Conservation (phyloP, 2,113 vertebrate species). For the Penelope pileata region DNA sequence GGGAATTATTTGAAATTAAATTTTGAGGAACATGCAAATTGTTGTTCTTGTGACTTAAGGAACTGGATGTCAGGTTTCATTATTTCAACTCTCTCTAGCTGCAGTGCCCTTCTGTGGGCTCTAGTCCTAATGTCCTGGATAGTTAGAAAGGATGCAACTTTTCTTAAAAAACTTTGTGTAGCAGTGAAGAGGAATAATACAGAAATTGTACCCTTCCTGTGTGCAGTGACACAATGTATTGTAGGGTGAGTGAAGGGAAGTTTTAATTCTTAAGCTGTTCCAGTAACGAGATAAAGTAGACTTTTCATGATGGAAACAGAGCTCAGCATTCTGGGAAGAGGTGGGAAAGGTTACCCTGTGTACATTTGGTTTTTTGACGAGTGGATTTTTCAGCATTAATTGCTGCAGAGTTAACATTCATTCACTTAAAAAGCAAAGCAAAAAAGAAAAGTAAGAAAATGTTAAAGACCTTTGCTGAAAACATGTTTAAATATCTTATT, state of each 20-base stretch:
- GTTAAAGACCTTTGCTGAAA: background rate
- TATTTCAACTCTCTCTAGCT: background rate
- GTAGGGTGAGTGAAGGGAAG: background rate
- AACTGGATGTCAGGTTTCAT: too few species aligned
- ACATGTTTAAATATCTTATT: background rate
- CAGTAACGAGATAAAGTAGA: background rate
- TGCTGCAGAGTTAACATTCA: background rate
- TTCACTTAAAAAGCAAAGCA: background rate
- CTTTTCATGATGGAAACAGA: background rate
- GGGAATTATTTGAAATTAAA: background rate
- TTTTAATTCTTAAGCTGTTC: background rate
- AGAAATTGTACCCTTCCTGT: background rate
- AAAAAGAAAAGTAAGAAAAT: background rate
- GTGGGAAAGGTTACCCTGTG: background rate
- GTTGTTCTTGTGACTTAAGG: background rate
- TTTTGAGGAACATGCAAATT: background rate
- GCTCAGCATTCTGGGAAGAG: background rate
- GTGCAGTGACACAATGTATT: fast-evolving
- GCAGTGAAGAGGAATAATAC: background rate
- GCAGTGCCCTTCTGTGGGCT: background rate
- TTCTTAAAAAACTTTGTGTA: background rate
- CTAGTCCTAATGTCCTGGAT: background rate
- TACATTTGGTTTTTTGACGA: background rate
- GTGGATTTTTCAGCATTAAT: background rate
- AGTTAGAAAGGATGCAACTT: background rate